Evolutionary conservation across 2,888 invertebrate species (phyloP), one percentile per base, ranked within the genome.

Genomic region (Luperina testacea): DNA sequence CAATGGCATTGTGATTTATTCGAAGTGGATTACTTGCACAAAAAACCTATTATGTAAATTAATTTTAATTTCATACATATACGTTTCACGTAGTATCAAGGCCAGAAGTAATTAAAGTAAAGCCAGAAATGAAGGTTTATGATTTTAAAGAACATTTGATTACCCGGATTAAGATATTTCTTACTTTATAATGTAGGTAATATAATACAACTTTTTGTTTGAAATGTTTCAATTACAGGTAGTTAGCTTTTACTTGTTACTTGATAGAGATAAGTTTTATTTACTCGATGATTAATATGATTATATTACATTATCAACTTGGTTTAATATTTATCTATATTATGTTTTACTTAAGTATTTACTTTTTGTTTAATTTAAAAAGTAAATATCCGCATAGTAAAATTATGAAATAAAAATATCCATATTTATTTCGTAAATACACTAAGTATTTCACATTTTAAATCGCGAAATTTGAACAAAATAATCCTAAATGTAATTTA

Each of bases 71-170:
- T 59, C 57, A 32, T 61, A 59, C 27, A 78, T 32, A 68, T 24
- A 61, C 59, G 38, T 57, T 63, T 57, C 59, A 70, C n/a, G 57
- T 38, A 57, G 27, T 74, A 8, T 45, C 48, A 84, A 76, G 65
- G 76, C 1, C 32, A 65, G 64, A n/a, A 53, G 9, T 72, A 42
- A 65, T 75, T 68, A 57, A 61, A 69, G 24, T 70, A 27, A 38
- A 32, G 15, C 20, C 2, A 27, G 4, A 24, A 32, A 72, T 65
- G 2, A 72, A 69, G 42, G 64, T 77, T 77, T 64, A 74, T 77
- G 38, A 32, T 48, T 76, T 74, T 42, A 63, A 53, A 71, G 51
- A 81, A 48, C 64, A 68, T 65, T 78, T 75, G 78, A 84, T 70
- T 61, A 45, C 67, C 64, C 68, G 27, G 48, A 72, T 69, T 64